Conservation (phyloP, 2,113 vertebrate species). For the Sapayoa aenigma region DNA sequence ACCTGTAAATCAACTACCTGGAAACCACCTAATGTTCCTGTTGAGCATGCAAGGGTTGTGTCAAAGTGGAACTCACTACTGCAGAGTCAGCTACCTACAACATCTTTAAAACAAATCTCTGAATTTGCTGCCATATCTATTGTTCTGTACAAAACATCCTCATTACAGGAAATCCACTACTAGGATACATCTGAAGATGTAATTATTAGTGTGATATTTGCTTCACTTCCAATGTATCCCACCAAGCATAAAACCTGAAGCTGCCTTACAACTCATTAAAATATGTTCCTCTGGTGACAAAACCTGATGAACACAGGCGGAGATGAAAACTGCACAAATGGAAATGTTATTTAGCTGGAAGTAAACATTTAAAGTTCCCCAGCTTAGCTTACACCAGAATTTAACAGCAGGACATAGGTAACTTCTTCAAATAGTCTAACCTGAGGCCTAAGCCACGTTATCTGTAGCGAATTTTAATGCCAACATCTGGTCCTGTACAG, state of each 20-base stretch:
- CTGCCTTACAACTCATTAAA: neutral
- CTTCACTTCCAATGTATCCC: neutral
- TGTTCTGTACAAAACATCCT: constrained; percentile 55
- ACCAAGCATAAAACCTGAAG: neutral
- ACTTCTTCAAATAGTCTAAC: neutral
- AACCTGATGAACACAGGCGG: neutral
- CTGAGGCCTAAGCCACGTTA: constrained; percentile 22
- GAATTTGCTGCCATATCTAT: constrained; percentile 31
- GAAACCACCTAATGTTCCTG: neutral
- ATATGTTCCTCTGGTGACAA: neutral
- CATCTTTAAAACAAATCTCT: constrained; percentile 61
- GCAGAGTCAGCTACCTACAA: constrained; percentile 6
- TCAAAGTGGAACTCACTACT: neutral
- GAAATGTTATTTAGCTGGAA: neutral
- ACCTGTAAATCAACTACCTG: neutral
- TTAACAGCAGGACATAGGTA: neutral
- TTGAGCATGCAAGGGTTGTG: neutral
- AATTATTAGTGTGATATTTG: constrained; percentile 47
- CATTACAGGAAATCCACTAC: constrained; percentile 56
- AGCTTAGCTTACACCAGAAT: neutral
- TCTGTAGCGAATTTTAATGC: neutral
- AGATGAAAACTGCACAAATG: neutral
- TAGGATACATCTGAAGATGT: constrained; percentile 66
- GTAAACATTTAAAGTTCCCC: neutral
- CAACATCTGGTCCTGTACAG: neutral